These are phyloP conservation scores for Phyllostomus hastatus DNA, from an alignment of 2,113 vertebrate species.

Conservation along the genomic window DNA sequence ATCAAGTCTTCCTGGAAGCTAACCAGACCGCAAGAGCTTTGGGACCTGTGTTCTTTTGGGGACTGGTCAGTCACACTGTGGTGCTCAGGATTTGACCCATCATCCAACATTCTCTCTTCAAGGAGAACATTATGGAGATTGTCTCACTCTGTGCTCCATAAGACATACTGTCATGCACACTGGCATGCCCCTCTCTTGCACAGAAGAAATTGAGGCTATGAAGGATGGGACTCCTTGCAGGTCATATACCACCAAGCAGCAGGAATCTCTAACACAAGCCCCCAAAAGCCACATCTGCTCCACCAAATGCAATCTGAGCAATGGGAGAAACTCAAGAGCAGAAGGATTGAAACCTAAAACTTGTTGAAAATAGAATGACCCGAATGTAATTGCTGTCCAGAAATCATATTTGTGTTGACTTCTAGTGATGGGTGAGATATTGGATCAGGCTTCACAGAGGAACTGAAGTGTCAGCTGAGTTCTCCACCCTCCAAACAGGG, in stretches of 20 bases:
- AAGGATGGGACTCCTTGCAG: fast-evolving
- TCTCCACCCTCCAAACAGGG: neutral
- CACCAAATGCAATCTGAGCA: neutral
- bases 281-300: neutral
- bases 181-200: neutral
- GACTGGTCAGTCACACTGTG: neutral
- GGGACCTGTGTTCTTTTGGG: neutral
- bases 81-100: neutral
- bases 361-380: neutral
- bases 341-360: neutral
- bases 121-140: neutral
- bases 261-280: neutral
- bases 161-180: neutral
- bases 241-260: neutral
- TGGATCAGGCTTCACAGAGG: neutral
- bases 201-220: neutral
- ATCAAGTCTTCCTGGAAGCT: neutral
- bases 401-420: neutral
- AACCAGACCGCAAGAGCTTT: neutral
- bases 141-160: neutral
- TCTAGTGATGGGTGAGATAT: neutral
- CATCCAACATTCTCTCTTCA: neutral
- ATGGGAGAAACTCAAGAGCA: neutral
- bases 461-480: neutral
- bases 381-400: neutral